phyloP scores from a whole-genome alignment of 2,888 invertebrate genomes.

The Crematogaster levior region DNA sequence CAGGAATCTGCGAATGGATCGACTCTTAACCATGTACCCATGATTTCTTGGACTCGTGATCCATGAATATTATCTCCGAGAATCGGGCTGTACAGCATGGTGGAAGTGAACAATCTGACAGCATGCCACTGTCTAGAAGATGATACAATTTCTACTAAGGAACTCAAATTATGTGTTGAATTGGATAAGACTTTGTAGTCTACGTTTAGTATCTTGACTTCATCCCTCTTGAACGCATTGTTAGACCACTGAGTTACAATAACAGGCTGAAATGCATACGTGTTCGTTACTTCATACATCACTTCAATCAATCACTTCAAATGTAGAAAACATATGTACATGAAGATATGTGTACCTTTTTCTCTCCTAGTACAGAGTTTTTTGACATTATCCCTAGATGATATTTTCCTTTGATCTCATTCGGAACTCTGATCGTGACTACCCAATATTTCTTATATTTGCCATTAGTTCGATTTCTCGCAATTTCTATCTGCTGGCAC shows the following conservation, averaged over 20 bases:
- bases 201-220: conserved; percentile 72
- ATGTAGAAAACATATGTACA: too few relatives aligned
- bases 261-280: conserved; percentile 71
- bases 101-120: conserved; percentile 82
- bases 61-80: conserved; percentile 84
- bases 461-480: conserved; percentile 19
- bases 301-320: too few relatives aligned
- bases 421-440: conserved; percentile 67
- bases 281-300: not conserved
- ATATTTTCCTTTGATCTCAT: conserved; percentile 60
- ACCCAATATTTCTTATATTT: conserved; percentile 71
- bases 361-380: conserved; percentile 13
- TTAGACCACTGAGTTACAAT: conserved; percentile 69
- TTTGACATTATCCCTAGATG: conserved; percentile 65
- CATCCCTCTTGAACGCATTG: conserved; percentile 61
- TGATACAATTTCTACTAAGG: conserved; percentile 81
- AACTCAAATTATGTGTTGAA: conserved; percentile 74
- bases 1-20: conserved; percentile 75
- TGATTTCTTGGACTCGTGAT: conserved; percentile 79
- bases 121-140: conserved; percentile 80
- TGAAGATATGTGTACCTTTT: conserved; percentile 33
- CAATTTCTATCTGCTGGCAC: conserved; percentile 51
- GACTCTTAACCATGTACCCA: conserved; percentile 79
- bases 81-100: conserved; percentile 81
- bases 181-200: conserved; percentile 75